Conservation (phyloP, 2,797 vertebrate genomes). For the Chromis chromis region DNA sequence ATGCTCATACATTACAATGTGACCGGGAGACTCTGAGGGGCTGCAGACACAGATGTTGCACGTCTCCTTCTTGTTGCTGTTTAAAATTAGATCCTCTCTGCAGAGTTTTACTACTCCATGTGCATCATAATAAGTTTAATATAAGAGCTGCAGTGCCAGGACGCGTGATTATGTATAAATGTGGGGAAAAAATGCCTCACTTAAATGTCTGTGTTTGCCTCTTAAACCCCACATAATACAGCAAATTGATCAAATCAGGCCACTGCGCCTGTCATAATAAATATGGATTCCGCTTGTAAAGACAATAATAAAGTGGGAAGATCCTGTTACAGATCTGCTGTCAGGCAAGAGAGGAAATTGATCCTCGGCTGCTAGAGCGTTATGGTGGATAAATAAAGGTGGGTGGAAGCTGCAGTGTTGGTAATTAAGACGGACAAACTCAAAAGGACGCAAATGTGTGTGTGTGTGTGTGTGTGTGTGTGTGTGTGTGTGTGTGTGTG, state of each 20-base stretch:
- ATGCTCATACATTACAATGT: slow-evolving; percentile 32
- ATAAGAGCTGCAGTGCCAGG: too few species aligned
- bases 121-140: not conserved
- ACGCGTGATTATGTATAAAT: not conserved
- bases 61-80: not conserved
- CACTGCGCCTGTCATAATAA: slow-evolving; percentile 26
- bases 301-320: slow-evolving; percentile 14
- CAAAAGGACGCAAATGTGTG: not conserved
- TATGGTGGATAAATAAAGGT: slow-evolving; percentile 29
- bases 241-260: slow-evolving; percentile 22
- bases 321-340: slow-evolving; percentile 20
- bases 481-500: slow-evolving; percentile 6
- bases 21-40: slow-evolving; percentile 14
- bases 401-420: slow-evolving; percentile 30
- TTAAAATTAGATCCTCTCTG: not conserved
- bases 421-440: slow-evolving; percentile 20
- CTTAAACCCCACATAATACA: not conserved
- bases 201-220: not conserved
- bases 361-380: slow-evolving; percentile 25
- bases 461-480: not conserved
- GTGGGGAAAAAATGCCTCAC: not conserved
- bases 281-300: slow-evolving; percentile 38
- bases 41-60: slow-evolving; percentile 1
- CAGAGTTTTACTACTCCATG: not conserved
- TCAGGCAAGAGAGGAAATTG: slow-evolving; percentile 30